Evolutionary conservation across 2,797 vertebrate species (phyloP).

Genomic region (Calcarius lapponicus): DNA sequence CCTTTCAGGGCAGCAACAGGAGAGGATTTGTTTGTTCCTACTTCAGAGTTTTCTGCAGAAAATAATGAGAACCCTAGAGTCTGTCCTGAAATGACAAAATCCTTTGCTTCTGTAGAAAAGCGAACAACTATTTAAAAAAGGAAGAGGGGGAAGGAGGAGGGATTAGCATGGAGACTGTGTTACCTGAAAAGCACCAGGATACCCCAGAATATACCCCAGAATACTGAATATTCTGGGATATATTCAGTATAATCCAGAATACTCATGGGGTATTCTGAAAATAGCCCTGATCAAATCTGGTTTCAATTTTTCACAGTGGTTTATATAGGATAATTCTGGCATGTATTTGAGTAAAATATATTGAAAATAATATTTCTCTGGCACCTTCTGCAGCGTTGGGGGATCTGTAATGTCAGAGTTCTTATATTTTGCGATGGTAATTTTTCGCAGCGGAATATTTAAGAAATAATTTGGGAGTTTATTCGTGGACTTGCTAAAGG

Average conservation of each 20-base stretch:
- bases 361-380: rapidly evolving
- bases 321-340: not conserved
- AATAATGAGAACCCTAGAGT: slow-evolving; percentile 28
- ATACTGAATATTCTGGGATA: no score
- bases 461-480: not conserved
- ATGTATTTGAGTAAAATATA: not conserved
- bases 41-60: not conserved
- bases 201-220: no score
- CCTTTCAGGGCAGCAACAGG: not conserved
- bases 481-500: rapidly evolving
- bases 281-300: not conserved
- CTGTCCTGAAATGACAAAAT: not conserved
- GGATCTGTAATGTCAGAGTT: not conserved
- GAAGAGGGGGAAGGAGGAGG: not conserved
- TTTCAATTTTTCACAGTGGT: not conserved
- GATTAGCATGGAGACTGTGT: not conserved
- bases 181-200: not conserved
- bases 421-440: not conserved
- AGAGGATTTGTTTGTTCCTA: not conserved
- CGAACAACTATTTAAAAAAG: not conserved
- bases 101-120: not conserved
- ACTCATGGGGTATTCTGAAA: not conserved
- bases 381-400: not conserved
- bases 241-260: no score
- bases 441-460: not conserved